Base-by-base conservation (phyloP, 2,113 vertebrate genomes). In the Syngnathus scovelli region DNA sequence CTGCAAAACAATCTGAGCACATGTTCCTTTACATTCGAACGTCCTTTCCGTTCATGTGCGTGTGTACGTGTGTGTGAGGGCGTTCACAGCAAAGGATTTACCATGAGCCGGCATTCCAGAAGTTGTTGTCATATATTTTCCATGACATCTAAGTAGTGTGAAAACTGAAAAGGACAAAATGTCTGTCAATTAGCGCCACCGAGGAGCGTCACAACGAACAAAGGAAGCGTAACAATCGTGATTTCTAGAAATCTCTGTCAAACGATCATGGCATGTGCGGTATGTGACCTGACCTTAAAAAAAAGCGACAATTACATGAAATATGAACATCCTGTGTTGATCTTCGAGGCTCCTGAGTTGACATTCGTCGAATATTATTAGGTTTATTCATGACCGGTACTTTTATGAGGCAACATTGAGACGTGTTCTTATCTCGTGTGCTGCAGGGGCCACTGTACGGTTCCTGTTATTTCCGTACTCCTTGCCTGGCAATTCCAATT, bases 401-500 rank as follows among this genome's bases (percentile, higher is more conserved):
- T 69, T 71, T 74, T 27, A 74, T 62, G 74, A 56, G 52, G 69
- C 38, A 39, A 72, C 77, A 75, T 70, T 72, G 67, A 76, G 74
- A 51, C 16, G 9, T 51, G 51, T 71, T 80, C 89, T 92, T 92
- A 91, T 92, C 89, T 90, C 82, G 71, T 70, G 74, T 68, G 37
- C 83, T 86, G 81, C 91, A 92, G 90, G 72, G 74, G 78, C 70
- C 61, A 41, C 70, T 61, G 69, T 48, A 66, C n/a, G 83, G 89
- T 92, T 92, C 91, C 90, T 91, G 91, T 92, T 90, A 86, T 90
- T 91, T 85, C 81, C 23, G 71, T 68, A 67, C 74, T 21, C 46
- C 68, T 64, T 59, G 58, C 65, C 38, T 77, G 59, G 79, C 79
- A 69, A 76, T 74, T 83, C 62, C 37, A 80, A 87, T 71, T 83